Base-by-base conservation (phyloP, 2,113 vertebrate species). In the Gasterosteus nipponicus region DNA sequence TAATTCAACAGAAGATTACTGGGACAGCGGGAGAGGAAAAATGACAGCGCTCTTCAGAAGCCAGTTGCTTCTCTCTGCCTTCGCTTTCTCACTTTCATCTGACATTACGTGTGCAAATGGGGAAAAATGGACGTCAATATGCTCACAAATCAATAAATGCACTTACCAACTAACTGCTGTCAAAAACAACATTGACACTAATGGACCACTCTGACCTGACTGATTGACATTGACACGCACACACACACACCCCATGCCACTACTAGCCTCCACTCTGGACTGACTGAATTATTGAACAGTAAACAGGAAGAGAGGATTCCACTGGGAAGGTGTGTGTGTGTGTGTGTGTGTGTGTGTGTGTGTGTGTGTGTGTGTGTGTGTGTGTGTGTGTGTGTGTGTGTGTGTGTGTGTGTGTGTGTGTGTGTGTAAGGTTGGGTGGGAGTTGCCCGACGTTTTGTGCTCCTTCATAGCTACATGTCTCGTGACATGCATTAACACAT, bases 251-350 rank as follows among this genome's bases (percentile, higher is more conserved):
- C 29, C 60, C 60, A 61, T 64, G 54, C 69, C 69, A 22, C 82
- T 66, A 53, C n/a, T 11, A 90, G 74, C 73, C 76, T 83, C 82
- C 73, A 85, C 84, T 89, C 73, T 82, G 81, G 85, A 80, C 78
- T 58, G 64, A 71, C 85, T 94, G 73, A 92, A 93, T 92, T 88
- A 92, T 91, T 93, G 72, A 93, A 76, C 61, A 54, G 86, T 86
- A 88, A 90, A 90, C 88, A 91, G 88, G 90, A 93, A 90, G 84
- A 76, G 70, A 38, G 67, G 73, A 66, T 91, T 84, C 88, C 85
- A 80, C 56, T 58, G 74, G 77, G 69, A 46, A 35, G 19, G 16
- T 29, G 18, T 56, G 59, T 46, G 58, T 35, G 10, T 41, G 22
- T 60, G 15, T 78, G 83, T 61, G 79, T 47, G 59, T 29, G 47